phyloP scores from a whole-genome alignment of 2,797 vertebrate species.

The Podarcis siculus region DNA sequence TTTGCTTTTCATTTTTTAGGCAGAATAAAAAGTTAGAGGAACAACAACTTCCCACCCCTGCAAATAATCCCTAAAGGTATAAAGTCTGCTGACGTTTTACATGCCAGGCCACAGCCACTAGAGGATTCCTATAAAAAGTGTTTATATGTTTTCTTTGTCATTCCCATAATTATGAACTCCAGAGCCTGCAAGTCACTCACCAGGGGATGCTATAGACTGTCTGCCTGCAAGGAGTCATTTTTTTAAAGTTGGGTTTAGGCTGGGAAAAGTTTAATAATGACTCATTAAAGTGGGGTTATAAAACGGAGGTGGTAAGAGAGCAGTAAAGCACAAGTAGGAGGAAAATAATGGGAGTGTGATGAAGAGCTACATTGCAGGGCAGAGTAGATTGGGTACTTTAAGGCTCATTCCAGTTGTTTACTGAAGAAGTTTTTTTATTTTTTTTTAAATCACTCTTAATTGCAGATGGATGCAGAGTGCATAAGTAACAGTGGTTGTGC shows the following conservation, averaged over 20 bases:
- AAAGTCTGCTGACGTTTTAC: constrained; percentile 24
- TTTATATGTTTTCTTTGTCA: background rate
- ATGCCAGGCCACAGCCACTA: background rate
- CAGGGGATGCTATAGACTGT: background rate
- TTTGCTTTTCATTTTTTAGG: background rate
- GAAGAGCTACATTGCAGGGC: background rate
- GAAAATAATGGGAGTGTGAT: background rate
- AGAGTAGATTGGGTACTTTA: background rate
- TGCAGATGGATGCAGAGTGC: background rate
- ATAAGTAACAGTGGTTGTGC: background rate
- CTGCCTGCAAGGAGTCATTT: background rate
- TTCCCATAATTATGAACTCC: background rate
- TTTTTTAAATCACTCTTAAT: background rate
- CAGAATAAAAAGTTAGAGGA: background rate
- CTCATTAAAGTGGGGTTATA: constrained; percentile 13
- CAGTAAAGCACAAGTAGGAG: background rate
- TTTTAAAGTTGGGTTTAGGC: background rate
- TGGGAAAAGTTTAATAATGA: background rate
- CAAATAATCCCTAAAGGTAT: constrained; percentile 20
- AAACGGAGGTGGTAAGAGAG: background rate
- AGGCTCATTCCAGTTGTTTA: background rate
- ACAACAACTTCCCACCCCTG: background rate
- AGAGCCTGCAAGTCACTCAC: background rate
- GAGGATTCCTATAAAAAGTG: constrained; percentile 20
- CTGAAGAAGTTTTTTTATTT: background rate